A percentile compares a stretch with the other conserved stretches of the same genome.
These are phyloP conservation scores for Melitaea athalia DNA, from an alignment of 2,888 invertebrate species.

Conservation along the genomic window DNA sequence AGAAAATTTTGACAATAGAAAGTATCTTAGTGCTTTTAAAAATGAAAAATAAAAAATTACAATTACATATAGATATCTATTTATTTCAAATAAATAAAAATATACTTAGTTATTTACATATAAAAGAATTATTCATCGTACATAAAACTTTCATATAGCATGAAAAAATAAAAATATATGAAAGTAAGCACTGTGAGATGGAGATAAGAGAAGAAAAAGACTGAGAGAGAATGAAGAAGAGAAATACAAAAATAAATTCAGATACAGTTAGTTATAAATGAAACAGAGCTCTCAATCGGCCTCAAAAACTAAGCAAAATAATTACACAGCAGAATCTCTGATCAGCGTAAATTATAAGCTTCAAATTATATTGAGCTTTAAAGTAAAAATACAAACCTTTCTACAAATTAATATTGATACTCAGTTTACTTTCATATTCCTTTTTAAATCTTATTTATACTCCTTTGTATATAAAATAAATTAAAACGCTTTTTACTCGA, in stretches of 20 bases:
- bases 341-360: neutral
- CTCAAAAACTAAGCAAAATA: conserved; percentile 10
- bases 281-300: conserved; percentile 33
- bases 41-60: conserved; percentile 10
- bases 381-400: neutral
- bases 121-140: neutral
- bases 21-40: conserved; percentile 33
- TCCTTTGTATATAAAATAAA: neutral
- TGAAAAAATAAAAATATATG: conserved; percentile 20
- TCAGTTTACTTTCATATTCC: neutral
- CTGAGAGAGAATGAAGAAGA: conserved; percentile 59
- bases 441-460: neutral
- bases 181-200: conserved; percentile 49
- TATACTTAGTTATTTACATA: neutral
- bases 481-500: neutral
- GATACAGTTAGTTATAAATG: conserved; percentile 22
- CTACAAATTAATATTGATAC: neutral
- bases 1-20: conserved; percentile 37
- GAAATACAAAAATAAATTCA: conserved; percentile 35
- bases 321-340: conserved; percentile 4
- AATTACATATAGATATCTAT: no score
- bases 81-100: neutral
- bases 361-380: neutral
- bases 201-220: conserved; percentile 45
- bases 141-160: conserved; percentile 6